Conservation (phyloP, 2,797 vertebrate species). For the Potorous gilbertii region DNA sequence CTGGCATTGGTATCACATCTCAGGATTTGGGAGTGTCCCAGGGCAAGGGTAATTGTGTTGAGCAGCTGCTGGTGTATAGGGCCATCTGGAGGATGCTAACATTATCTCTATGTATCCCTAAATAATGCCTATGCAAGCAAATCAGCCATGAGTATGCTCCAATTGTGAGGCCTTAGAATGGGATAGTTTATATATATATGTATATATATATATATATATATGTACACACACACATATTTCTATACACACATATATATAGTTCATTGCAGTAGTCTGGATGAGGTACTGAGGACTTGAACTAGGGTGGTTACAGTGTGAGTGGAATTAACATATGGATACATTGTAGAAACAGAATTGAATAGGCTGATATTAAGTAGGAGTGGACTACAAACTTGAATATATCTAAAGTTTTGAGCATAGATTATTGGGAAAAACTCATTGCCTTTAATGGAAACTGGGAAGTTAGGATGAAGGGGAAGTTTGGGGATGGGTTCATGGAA, state of each 20-base stretch:
- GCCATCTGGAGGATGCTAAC: background rate
- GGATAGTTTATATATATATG: background rate
- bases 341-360: background rate
- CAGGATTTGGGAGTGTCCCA: background rate
- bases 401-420: background rate
- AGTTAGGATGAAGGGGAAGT: background rate
- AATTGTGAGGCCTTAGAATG: background rate
- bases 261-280: background rate
- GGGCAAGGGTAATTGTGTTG: background rate
- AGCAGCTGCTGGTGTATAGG: background rate
- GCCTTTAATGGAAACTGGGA: background rate
- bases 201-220: too few species aligned
- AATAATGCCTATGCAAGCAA: background rate
- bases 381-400: background rate
- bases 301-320: background rate
- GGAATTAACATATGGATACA: background rate
- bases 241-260: background rate
- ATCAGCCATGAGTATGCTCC: background rate
- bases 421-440: background rate
- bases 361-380: background rate
- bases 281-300: background rate
- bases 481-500: background rate
- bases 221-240: rapidly evolving
- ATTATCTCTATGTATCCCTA: background rate
- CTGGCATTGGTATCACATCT: background rate